Evolutionary conservation across 2,797 vertebrate species (phyloP), one percentile per base, ranked within the genome.

Genomic region (Epinephelus awoara): DNA sequence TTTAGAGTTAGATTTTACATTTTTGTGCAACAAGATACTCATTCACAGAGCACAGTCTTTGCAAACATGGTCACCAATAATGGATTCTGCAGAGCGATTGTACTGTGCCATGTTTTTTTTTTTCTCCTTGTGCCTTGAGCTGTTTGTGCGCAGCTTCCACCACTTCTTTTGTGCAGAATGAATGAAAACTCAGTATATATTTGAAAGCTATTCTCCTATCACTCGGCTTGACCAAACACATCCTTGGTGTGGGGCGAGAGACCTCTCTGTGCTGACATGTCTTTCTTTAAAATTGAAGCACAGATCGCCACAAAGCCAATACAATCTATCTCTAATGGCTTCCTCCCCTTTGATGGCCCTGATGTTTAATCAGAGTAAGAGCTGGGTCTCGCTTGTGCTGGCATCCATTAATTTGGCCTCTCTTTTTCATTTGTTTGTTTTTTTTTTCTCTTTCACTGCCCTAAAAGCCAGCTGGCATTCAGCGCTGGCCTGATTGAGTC

Each of bases 311-410:
- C 89, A 90, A 87, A 92, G 83, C 91, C 92, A 90, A 93, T 87
- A 81, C 87, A 87, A 93, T 95, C 93, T 67, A 90, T 93, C 91
- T 86, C 89, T 95, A 94, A 96, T 95, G 93, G 93, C 85, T 85
- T 88, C 88, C 90, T 91, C 79, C 80, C 68, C 80, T 90, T 77
- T 84, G 89, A 94, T 88, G 87, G 86, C 88, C 82, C 78, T 85
- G 72, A 89, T 95, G 91, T 95, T 96, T 96, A 96, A 96, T 96
- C 95, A 95, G 93, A 91, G 88, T 95, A 94, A 96, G 91, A 96
- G 95, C 90, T 51, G 44, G 80, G 83, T 87, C 83, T 90, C 64
- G 42, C 79, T 75, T 86, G 89, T 75, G 61, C 77, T 86, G 82
- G 79, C 68, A 79, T 78, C 85, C 88, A 94, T 95, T 94, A 83